A percentile compares a stretch with the other conserved stretches of the same genome.
phyloP scores from a whole-genome alignment of 1,140 invertebrate species.

The Hermetia illucens region DNA sequence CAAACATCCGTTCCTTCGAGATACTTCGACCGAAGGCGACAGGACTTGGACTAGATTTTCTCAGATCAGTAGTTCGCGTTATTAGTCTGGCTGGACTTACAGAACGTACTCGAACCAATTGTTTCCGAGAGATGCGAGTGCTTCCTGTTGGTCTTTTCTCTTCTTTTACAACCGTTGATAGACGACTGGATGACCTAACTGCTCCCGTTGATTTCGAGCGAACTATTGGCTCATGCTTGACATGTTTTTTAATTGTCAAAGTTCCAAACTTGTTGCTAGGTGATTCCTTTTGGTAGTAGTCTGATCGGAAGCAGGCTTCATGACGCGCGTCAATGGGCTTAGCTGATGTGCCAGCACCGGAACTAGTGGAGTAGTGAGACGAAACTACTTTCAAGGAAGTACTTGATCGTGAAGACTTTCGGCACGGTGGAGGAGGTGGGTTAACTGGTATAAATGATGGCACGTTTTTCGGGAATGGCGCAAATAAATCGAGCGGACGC shows the following conservation, averaged over 20 bases:
- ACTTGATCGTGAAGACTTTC: conserved; percentile 58
- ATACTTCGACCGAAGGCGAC: conserved; percentile 28
- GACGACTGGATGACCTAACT: conserved; percentile 17
- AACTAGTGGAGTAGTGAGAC: no score
- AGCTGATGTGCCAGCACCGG: no score
- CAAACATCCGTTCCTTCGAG: conserved; percentile 29
- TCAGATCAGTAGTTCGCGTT: conserved; percentile 13
- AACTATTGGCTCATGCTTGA: conserved; percentile 11
- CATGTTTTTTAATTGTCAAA: conserved; percentile 15
- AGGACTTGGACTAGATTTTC: conserved; percentile 26
- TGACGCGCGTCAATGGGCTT: no score
- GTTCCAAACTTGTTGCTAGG: conserved; percentile 12
- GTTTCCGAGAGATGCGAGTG: background rate
- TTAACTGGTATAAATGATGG: conserved; percentile 32
- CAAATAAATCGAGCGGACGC: conserved; percentile 30
- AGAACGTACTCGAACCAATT: conserved; percentile 1
- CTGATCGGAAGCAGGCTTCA: conserved; percentile 40
- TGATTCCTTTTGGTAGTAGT: conserved; percentile 3
- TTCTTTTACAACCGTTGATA: conserved; percentile 2
- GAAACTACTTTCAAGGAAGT: conserved; percentile 18
- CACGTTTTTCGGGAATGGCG: conserved; percentile 29
- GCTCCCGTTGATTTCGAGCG: conserved; percentile 25
- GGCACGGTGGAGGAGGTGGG: conserved; percentile 19
- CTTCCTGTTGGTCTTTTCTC: conserved; percentile 1
- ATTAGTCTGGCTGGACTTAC: conserved; percentile 11